phyloP scores from a whole-genome alignment of 1,140 invertebrate species.

The Lepeophtheirus salmonis region DNA sequence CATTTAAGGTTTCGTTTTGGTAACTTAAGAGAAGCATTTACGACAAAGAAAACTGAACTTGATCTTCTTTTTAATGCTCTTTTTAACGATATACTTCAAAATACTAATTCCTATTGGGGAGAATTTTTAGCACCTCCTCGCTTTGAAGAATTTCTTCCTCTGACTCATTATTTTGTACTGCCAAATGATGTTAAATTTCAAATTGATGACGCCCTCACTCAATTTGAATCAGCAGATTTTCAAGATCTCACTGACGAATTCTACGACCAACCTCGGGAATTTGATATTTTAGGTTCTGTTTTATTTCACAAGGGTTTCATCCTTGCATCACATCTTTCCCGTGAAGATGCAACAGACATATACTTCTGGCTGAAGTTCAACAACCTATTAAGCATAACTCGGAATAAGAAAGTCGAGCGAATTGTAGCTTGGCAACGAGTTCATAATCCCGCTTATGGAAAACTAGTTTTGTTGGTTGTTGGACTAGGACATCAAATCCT shows the following conservation, averaged over 20 bases:
- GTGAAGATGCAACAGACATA: neutral
- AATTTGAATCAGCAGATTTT: conserved; percentile 12
- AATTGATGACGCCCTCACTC: conserved; percentile 12
- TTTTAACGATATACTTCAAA: neutral
- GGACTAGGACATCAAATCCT: conserved; percentile 14
- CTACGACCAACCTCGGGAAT: conserved; percentile 8
- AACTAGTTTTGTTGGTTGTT: conserved; percentile 2
- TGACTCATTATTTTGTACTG: neutral
- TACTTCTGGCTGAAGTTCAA: neutral
- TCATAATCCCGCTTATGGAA: neutral
- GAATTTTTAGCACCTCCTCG: neutral
- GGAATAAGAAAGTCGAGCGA: neutral
- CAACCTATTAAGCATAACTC: neutral
- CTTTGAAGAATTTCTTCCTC: neutral
- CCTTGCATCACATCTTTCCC: neutral
- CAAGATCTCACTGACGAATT: conserved; percentile 12
- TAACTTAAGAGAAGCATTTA: neutral
- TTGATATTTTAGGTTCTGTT: neutral
- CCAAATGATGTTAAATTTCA: conserved; percentile 11
- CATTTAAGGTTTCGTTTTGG: neutral
- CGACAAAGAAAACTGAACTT: neutral
- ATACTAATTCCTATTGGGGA: neutral
- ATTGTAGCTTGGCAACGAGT: neutral
- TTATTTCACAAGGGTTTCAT: conserved; percentile 10
- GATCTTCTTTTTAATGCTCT: neutral